These are phyloP conservation scores for Campoplex nolae DNA, from an alignment of 2,888 invertebrate species.

Conservation along the genomic window DNA sequence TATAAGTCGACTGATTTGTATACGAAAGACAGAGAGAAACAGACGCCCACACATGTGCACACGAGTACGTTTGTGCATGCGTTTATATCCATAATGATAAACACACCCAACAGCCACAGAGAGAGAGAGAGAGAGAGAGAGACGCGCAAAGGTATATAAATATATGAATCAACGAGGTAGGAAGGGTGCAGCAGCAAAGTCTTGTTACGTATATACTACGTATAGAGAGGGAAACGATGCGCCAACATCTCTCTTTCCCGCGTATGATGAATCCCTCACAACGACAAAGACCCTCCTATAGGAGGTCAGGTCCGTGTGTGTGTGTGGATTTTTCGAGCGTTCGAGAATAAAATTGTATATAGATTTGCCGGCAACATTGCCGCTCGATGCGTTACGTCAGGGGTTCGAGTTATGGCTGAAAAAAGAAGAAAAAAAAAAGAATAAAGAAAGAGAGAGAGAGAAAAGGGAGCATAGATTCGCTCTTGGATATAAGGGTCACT, in stretches of 20 bases:
- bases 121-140: too few species aligned
- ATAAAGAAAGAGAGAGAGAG: background rate
- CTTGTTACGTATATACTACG: background rate
- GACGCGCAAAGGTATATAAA: background rate
- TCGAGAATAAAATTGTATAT: slow-evolving; percentile 28
- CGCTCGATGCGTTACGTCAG: slow-evolving; percentile 55
- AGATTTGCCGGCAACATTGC: slow-evolving; percentile 49
- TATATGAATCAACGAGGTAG: background rate
- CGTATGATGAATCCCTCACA: background rate
- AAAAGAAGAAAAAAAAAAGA: background rate
- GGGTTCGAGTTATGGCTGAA: slow-evolving; percentile 24
- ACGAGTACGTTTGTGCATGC: background rate
- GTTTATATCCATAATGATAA: background rate
- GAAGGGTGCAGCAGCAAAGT: slow-evolving; percentile 21
- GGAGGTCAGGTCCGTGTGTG: background rate
- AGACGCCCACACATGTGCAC: background rate
- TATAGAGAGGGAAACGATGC: slow-evolving; percentile 1
- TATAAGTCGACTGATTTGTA: background rate
- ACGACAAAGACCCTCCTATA: background rate
- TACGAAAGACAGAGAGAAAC: background rate
- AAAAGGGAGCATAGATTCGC: slow-evolving; percentile 68
- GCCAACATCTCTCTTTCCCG: slow-evolving; percentile 14
- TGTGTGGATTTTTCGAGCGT: background rate
- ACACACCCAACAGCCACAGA: background rate
- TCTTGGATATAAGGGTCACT: slow-evolving; percentile 50